These are phyloP conservation scores for Platysternon megacephalum DNA, from an alignment of 2,113 vertebrate species.

Conservation along the genomic window DNA sequence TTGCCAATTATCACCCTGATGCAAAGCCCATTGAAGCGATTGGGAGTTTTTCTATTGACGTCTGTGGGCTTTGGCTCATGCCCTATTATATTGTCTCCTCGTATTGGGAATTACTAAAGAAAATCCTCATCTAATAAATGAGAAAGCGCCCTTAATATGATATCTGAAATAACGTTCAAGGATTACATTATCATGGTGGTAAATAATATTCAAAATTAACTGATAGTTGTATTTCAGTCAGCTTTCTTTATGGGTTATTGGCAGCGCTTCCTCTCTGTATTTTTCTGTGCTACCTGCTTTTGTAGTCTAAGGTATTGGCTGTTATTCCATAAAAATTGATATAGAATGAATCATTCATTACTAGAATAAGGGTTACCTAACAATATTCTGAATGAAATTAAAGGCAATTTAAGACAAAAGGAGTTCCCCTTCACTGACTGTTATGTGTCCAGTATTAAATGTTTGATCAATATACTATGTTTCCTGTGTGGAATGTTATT, in stretches of 20 bases:
- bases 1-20: background rate
- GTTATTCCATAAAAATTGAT: background rate
- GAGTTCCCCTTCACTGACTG: background rate
- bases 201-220: background rate
- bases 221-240: background rate
- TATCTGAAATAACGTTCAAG: background rate
- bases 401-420: conserved; percentile 4
- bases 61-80: accelerated
- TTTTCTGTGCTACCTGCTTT: background rate
- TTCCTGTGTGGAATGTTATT: background rate
- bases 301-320: background rate
- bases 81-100: background rate
- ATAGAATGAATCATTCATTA: conserved; percentile 33
- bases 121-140: background rate
- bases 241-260: background rate
- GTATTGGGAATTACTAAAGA: background rate
- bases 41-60: background rate
- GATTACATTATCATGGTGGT: background rate
- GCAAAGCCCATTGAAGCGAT: background rate
- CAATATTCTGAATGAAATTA: conserved; percentile 34
- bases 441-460: conserved; percentile 2
- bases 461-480: conserved; percentile 1
- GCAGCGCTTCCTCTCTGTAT: background rate
- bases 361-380: conserved; percentile 1
- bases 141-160: background rate